A percentile compares a stretch with the other conserved stretches of the same genome.
Conservation (phyloP, 2,113 vertebrate genomes). For the Anoura caudifer region DNA sequence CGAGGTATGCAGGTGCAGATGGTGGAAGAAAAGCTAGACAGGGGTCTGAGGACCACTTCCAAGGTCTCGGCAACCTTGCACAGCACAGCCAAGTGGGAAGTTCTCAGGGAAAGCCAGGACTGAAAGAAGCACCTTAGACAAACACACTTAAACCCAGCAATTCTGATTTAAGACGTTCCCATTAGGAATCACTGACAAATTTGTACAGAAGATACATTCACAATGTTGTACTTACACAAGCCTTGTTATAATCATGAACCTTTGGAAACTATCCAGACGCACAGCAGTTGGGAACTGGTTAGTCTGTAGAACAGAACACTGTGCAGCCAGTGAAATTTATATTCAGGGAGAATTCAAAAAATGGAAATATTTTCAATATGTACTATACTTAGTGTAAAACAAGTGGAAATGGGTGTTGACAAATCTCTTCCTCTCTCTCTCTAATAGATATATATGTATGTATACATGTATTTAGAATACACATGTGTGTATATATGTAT, state of each 20-base stretch:
- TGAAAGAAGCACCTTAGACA: background rate
- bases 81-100: background rate
- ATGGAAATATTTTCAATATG: background rate
- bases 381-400: background rate
- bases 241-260: background rate
- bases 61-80: too few relatives aligned
- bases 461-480: background rate
- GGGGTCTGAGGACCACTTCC: background rate
- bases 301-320: background rate
- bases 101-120: background rate
- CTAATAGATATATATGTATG: background rate
- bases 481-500: background rate
- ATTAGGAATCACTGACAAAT: background rate
- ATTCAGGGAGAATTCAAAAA: background rate
- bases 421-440: background rate
- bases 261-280: background rate
- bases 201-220: background rate
- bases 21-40: too few relatives aligned
- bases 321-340: background rate
- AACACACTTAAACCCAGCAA: background rate
- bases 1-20: too few relatives aligned
- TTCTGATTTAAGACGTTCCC: background rate
- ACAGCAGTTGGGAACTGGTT: background rate
- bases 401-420: background rate
- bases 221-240: background rate